Base-by-base conservation (phyloP, 2,888 invertebrate genomes). In the Drosophila hamatofila region DNA sequence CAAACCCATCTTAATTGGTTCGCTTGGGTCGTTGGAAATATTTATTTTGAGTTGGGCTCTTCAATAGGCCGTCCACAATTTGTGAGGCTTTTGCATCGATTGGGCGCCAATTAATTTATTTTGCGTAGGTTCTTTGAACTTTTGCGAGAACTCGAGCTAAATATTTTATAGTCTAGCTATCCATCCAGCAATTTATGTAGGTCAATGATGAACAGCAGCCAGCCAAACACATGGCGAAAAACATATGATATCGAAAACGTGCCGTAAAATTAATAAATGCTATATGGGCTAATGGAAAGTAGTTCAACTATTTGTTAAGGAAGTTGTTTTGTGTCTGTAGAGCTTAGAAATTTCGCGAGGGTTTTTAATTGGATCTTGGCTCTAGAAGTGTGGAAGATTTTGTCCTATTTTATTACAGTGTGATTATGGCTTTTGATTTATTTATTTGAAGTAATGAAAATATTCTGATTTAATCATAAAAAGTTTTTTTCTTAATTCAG, bases 121-220 rank as follows among this genome's bases (percentile, higher is more conserved):
- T 76, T 21, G 54, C 59, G 37, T 27, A 64, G 56, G 86, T 84
- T 83, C 71, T 89, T 81, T 87, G 87, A 89, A 83, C 88, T 76
- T 55, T 64, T 25, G 44, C 39, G 57, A 48, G 54, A 35, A 11
- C 44, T 30, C 44, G 21, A 37, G 52, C 59, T 46, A 3, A n/a
- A 48, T 46, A 44, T 46, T 58, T 33, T 35, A 25, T 23, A 44
- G 46, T 39, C 30, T 11, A 46, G 44, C 35, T 12, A 12, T 61
- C 23, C 30, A 30, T 9, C 60, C 60, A 64, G 46, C n/a, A 44
- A 41, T 37, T 58, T 63, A 83, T 69, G 49, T 83, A 48, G 83
- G 83, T 85, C 82, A 82, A 72, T 72, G 72, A 66, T 46, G 65
- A 68, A 64, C 58, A 56, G 25, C 25, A 55, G 54, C 37, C 48